Percentiles rank a stretch among this genome's conserved stretches.
phyloP scores from a whole-genome alignment of 2,113 vertebrate species.

The Silurus asotus region DNA sequence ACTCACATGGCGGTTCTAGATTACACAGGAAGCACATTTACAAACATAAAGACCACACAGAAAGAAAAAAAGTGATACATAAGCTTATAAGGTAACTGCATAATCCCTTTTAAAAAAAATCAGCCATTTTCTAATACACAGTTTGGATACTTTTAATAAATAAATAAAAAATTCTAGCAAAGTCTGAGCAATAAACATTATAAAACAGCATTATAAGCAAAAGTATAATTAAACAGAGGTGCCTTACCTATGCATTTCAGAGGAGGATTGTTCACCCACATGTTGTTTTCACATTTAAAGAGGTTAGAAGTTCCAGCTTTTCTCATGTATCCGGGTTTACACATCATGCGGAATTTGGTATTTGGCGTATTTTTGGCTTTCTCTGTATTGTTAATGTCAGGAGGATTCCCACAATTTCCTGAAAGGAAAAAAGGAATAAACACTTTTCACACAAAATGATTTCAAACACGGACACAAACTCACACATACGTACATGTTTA shows the following conservation, averaged over 20 bases:
- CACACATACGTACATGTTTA: neutral
- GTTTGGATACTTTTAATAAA: too few relatives aligned
- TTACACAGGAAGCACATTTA: neutral
- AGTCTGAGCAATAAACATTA: neutral
- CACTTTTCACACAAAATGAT: too few relatives aligned
- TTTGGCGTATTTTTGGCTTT: rapidly evolving
- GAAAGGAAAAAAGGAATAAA: constrained; percentile 21
- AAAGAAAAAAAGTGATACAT: neutral
- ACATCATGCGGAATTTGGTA: constrained; percentile 28
- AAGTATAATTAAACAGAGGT: neutral
- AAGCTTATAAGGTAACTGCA: neutral
- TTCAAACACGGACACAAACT: neutral
- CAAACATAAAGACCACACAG: neutral
- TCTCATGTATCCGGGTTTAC: constrained; percentile 53
- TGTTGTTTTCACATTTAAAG: constrained; percentile 41
- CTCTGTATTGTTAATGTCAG: neutral
- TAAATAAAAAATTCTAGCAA: neutral
- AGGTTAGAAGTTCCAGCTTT: constrained; percentile 67
- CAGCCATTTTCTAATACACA: neutral
- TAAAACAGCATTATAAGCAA: neutral
- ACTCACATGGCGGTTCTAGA: neutral
- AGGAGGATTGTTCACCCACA: rapidly evolving
- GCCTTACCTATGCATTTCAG: constrained; percentile 68
- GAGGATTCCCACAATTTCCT: constrained; percentile 14
- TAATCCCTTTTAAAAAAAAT: neutral